Evolutionary conservation across 2,888 invertebrate genomes (phyloP).

Genomic region (Tipula lateralis): DNA sequence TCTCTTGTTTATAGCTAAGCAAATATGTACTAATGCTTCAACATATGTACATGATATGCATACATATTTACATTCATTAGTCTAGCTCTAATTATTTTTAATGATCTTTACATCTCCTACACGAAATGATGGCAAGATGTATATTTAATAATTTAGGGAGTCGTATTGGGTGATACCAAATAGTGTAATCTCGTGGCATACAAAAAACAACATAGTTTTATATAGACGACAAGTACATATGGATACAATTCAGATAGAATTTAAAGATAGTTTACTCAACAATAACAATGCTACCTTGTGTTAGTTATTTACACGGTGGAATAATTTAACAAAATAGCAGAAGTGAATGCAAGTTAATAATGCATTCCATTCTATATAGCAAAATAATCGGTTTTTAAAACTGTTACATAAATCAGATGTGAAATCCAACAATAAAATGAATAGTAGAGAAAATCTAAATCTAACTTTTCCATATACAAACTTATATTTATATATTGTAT

Average conservation of each 20-base stretch:
- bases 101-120: background rate
- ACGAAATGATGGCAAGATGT: background rate
- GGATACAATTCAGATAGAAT: background rate
- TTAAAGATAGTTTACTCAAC: background rate
- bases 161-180: background rate
- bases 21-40: background rate
- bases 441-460: background rate
- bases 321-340: constrained; percentile 11
- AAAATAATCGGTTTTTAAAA: background rate
- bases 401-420: background rate
- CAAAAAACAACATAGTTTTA: background rate
- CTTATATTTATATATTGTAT: background rate
- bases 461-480: background rate
- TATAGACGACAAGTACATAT: too few species aligned
- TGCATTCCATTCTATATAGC: background rate
- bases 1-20: background rate
- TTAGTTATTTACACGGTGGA: background rate
- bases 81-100: background rate
- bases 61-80: background rate
- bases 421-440: background rate
- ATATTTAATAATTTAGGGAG: background rate
- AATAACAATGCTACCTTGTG: background rate
- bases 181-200: background rate
- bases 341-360: background rate
- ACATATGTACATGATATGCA: background rate